Evolutionary conservation across 1,140 invertebrate species (phyloP), one percentile per base, ranked within the genome.

Genomic region (Bombus superbus): DNA sequence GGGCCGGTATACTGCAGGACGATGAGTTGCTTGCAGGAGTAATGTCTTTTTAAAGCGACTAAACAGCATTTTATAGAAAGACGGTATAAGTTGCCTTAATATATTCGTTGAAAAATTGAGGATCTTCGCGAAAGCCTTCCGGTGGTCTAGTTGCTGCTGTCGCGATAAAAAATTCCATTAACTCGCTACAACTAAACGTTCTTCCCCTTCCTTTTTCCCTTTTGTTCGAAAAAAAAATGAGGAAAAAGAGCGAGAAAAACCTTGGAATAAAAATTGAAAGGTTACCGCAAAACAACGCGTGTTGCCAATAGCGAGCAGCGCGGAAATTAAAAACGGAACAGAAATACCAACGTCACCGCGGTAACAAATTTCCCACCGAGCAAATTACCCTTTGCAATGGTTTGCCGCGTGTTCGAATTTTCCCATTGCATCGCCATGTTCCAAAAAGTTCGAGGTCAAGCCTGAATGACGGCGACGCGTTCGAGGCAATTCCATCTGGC

Each of bases 81-180:
- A 42, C 10, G 38, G 57, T 64, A 66, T 47, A 64, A 76, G 44
- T 57, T 57, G 32, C 42, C n/a, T 47, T 66, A 83, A 75, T 47
- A 66, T 68, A 53, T 69, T 77, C 57, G 53, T 38, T 68, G 28
- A 53, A 68, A 81, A 42, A 66, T 83, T 76, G 44, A 68, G 18
- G 22, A 25, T 32, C 62, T 32, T 59, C 35, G 40, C 35, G 5
- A 57, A 38, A 11, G 38, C n/a, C 42, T 62, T 62, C n/a, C 25
- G n/a, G 35, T 42, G 25, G 57, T 68, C 35, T 42, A n/a, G 18
- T 40, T 28, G 9, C 71, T 13, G n/a, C 28, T 42, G 3, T 22
- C 6, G 44, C 42, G 32, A 75, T 47, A 75, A 83, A 83, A 66
- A 75, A 66, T 68, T 66, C 59, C 62, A 66, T 76, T 28, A 42